A percentile compares a stretch with the other conserved stretches of the same genome.
Conservation (phyloP, 2,888 invertebrate genomes). For the Automeris io region DNA sequence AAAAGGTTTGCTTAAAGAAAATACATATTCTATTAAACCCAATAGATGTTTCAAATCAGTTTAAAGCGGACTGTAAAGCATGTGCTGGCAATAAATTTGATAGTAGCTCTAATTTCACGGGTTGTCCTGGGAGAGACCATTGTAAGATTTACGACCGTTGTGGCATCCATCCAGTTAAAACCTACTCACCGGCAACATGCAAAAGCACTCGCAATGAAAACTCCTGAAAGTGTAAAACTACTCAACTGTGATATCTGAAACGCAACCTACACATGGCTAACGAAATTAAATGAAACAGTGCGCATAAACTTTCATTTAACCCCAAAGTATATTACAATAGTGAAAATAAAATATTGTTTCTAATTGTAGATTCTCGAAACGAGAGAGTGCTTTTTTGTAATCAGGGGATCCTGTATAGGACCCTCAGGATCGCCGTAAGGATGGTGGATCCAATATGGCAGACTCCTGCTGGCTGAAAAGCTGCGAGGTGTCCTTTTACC, state of each 20-base stretch:
- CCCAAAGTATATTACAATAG: too few species aligned
- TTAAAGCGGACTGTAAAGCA: neutral
- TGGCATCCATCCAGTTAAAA: conserved; percentile 56
- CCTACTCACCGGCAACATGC: conserved; percentile 56
- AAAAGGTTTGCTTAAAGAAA: too few species aligned
- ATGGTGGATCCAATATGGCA: too few species aligned
- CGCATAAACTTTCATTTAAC: conserved; percentile 4
- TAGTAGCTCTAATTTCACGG: neutral
- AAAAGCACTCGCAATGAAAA: conserved; percentile 58
- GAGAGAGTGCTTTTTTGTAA: too few species aligned
- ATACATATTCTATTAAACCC: too few species aligned
- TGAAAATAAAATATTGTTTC: too few species aligned
- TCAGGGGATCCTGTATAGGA: too few species aligned
- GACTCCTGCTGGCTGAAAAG: too few species aligned
- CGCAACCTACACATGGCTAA: conserved; percentile 5
- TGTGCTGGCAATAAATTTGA: neutral
- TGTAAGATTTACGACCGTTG: conserved; percentile 49
- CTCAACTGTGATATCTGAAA: conserved; percentile 16
- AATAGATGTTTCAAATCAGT: neutral
- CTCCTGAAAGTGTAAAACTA: conserved; percentile 27
- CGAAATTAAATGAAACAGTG: conserved; percentile 7
- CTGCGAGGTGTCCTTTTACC: too few species aligned
- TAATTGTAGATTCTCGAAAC: too few species aligned
- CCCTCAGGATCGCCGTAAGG: too few species aligned
- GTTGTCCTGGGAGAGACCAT: conserved; percentile 28